Conservation (phyloP, 2,797 vertebrate species). For the Neostethus bicornis region DNA sequence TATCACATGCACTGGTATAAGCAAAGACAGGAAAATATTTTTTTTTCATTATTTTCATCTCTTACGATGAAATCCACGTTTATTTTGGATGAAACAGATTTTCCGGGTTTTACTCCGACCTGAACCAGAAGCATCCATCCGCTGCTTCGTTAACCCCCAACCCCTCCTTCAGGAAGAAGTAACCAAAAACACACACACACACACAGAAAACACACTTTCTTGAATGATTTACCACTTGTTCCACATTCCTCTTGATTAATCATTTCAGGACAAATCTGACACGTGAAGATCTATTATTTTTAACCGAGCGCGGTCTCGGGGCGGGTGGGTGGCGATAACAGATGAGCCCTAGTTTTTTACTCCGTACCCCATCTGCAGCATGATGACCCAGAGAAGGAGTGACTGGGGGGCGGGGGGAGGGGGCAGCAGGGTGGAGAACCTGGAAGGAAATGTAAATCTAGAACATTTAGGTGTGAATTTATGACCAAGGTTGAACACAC, state of each 20-base stretch:
- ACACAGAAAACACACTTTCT: background rate
- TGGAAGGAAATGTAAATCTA: conserved; percentile 46
- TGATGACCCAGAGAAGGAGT: conserved; percentile 60
- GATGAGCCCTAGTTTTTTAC: conserved; percentile 74
- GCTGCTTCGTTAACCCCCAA: no score
- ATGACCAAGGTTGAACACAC: conserved; percentile 50
- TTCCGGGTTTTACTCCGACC: no score
- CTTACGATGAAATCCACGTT: no score
- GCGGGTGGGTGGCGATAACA: conserved; percentile 46
- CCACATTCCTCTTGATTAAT: conserved; percentile 9
- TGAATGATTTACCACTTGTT: conserved; percentile 8
- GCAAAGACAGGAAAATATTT: no score
- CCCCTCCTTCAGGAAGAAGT: no score
- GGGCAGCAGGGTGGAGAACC: conserved; percentile 12
- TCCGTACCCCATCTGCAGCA: conserved; percentile 65
- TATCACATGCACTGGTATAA: no score
- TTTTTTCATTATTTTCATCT: no score
- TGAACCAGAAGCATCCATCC: no score
- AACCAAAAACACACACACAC: no score
- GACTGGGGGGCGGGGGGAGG: conserved; percentile 20
- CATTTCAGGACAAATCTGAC: conserved; percentile 8
- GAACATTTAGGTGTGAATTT: conserved; percentile 66
- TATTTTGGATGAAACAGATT: no score
- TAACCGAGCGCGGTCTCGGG: background rate
- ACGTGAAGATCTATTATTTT: conserved; percentile 20